phyloP scores from a whole-genome alignment of 2,888 invertebrate genomes.

The Thymelicus lineola region DNA sequence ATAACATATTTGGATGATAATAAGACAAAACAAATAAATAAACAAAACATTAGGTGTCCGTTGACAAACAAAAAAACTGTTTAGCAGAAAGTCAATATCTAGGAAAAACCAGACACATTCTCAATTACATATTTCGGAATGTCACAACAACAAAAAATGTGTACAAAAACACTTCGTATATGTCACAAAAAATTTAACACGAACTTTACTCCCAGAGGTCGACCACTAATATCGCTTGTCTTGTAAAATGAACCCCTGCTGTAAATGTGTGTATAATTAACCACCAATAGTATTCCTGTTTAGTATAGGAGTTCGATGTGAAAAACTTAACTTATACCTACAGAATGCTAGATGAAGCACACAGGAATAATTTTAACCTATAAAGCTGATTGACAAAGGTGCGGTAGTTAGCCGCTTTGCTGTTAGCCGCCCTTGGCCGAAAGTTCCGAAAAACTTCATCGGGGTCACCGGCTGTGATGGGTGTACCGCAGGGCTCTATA shows the following conservation, averaged over 20 bases:
- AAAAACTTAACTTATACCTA: too few relatives aligned
- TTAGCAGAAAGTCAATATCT: background rate
- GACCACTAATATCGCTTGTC: background rate
- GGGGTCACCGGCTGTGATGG: too few relatives aligned
- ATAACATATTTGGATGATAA: too few relatives aligned
- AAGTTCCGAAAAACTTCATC: too few relatives aligned
- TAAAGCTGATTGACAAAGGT: too few relatives aligned
- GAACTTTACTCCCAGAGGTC: constrained; percentile 5
- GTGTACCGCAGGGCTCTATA: too few relatives aligned
- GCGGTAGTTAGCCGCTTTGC: too few relatives aligned
- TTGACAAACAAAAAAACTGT: background rate
- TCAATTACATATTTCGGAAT: constrained; percentile 29
- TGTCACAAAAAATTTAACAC: background rate
- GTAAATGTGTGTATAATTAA: background rate
- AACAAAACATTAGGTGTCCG: background rate
- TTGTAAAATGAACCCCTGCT: constrained; percentile 1
- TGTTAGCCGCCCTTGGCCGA: too few relatives aligned
- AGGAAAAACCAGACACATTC: constrained; percentile 1
- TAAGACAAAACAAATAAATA: background rate
- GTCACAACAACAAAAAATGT: constrained; percentile 26
- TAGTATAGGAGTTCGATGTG: too few relatives aligned
- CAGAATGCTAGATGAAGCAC: too few relatives aligned
- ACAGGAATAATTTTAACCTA: too few relatives aligned
- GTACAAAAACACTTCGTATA: constrained; percentile 7
- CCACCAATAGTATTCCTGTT: background rate